Base-by-base conservation (phyloP, 2,113 vertebrate species). In the Lasiurus borealis region DNA sequence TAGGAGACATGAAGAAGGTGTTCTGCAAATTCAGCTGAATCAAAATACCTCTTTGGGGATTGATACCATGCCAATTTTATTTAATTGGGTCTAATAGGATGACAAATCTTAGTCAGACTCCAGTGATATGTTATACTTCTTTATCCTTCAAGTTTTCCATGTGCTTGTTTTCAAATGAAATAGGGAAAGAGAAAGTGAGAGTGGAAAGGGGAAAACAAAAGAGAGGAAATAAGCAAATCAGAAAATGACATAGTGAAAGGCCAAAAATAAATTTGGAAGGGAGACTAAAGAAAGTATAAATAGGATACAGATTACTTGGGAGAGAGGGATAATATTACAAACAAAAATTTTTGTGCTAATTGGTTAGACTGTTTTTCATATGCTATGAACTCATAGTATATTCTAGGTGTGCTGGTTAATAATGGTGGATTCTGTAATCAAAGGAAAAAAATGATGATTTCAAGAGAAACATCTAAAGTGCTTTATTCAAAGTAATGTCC, bases 21-120 rank as follows among this genome's bases (percentile, higher is more conserved):
- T 88, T 88, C 48, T 82, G 46, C 68, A 92, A 62, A 80, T 54
- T 94, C 27, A 72, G 23, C 44, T 81, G 68, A 75, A 57, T 88
- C 9, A 14, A 25, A 83, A 44, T 44, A 72, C 1, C 31, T 66
- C 21, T 4, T 66, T 4, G 23, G 3, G 46, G 23, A 75, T 4
- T 19, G 23, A 46, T 34, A 68, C 8, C 77, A 75, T 76, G 76
- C 7, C 66, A 69, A 59, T 76, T 64, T 68, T 92, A 69, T 50
- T 81, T 82, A 82, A 19, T 75, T 36, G 23, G 14, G 25, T 68
- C 82, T 48, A 82, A 50, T 59, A 48, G 77, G 57, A 25, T 66
- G 48, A 59, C 68, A 64, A 80, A 25, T 82, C 2, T 68, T 88
- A 82, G 31, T 50, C 4, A 76, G 2, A 68, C 1, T 88, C 40